Base-by-base conservation (phyloP, 2,797 vertebrate species). In the Rhinophrynus dorsalis region DNA sequence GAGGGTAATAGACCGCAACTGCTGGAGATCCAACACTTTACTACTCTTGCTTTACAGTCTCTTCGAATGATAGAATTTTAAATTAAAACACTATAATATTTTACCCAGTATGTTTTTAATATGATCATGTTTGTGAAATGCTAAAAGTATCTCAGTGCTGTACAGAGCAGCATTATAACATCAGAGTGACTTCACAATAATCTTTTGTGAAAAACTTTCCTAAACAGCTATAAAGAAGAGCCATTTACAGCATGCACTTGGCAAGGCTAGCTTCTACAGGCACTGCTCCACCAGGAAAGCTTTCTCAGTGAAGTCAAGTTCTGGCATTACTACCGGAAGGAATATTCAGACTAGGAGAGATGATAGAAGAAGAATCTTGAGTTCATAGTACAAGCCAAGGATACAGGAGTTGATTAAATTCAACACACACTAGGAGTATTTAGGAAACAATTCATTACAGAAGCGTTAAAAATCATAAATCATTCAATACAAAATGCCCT, bases 391-490 rank as follows among this genome's bases (percentile, higher is more conserved):
- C 52, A 45, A 37, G 62, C 54, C 61, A 66, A 66, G 26, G 48
- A 59, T 27, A 57, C 18, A 24, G 44, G 44, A 40, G 65, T 58
- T 72, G 60, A 64, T 65, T 72, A 65, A 33, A 58, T 50, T 30
- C 27, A 66, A 54, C 69, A 73, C 54, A 73, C 60, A 61, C 33
- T 47, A 72, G 50, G 32, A 33, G 52, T 38, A 59, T 52, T 73
- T 73, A 40, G 62, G 69, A 66, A 66, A 66, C 54, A n/a, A 73
- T 59, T 45, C 47, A 66, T 66, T 73, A 59, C 37, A 24, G 62
- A 51, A 59, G 45, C 44, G 13, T 40, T 26, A 27, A 73, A 20
- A 42, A 45, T 44, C 47, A 73, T 65, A 65, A 71, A 64, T 33
- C 61, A 72, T 44, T 52, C 27, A 15, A 17, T 24, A 10, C 12